Conservation (phyloP, 2,113 vertebrate species). For the Centropus bengalensis region DNA sequence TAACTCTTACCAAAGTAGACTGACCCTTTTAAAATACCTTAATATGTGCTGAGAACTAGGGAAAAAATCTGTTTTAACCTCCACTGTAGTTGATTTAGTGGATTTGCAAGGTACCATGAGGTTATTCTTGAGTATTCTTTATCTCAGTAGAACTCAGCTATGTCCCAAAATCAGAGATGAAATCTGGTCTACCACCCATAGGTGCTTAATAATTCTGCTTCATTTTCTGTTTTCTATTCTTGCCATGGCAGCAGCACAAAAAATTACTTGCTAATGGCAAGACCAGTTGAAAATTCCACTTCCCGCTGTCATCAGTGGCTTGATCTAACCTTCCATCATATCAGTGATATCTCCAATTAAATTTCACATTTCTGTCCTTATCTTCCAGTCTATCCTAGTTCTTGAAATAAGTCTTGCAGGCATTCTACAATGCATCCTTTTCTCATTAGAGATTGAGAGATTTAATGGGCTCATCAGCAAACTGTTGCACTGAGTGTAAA, state of each 20-base stretch:
- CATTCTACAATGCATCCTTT: not conserved
- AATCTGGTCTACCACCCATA: not conserved
- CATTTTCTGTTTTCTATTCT: slow-evolving; percentile 1
- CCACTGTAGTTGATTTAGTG: not conserved
- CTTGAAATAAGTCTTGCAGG: not conserved
- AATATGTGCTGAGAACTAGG: not conserved
- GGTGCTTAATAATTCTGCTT: slow-evolving; percentile 26
- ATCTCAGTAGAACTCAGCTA: not conserved
- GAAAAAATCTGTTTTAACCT: not conserved
- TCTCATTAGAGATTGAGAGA: not conserved
- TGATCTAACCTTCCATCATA: not conserved
- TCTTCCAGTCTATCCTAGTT: not conserved
- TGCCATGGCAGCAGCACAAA: not conserved
- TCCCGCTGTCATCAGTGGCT: not conserved
- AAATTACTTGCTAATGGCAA: not conserved
- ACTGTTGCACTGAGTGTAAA: not conserved
- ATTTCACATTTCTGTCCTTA: not conserved
- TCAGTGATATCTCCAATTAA: not conserved
- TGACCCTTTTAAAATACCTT: not conserved
- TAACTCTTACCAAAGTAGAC: not conserved
- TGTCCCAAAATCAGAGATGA: not conserved
- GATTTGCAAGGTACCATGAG: not conserved
- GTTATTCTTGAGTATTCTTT: not conserved
- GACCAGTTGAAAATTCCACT: slow-evolving; percentile 12
- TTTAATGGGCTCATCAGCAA: not conserved